Percentiles rank a stretch among this genome's conserved stretches.
Evolutionary conservation across 2,113 vertebrate species (phyloP).

Genomic region (Raja brachyura): DNA sequence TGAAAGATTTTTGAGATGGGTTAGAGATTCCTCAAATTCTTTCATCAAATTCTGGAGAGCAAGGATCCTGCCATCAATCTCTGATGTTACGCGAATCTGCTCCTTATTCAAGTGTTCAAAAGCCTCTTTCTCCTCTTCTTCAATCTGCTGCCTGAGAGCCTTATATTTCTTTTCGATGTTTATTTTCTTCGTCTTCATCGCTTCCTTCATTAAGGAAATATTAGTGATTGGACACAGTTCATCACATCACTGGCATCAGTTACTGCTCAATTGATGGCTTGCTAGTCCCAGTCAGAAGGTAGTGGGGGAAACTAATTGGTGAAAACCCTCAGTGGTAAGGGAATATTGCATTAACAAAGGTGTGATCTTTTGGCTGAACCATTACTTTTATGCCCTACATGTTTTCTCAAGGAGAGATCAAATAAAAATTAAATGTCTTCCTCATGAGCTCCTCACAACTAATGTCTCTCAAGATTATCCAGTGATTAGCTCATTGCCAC

Average conservation of each 20-base stretch:
- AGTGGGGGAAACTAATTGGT: too few relatives aligned
- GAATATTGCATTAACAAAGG: not conserved
- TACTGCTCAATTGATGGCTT: not conserved
- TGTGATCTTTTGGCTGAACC: too few relatives aligned
- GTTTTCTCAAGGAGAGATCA: too few relatives aligned
- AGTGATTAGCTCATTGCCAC: too few relatives aligned
- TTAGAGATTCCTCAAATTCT: conserved; percentile 25
- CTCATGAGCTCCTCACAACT: too few relatives aligned
- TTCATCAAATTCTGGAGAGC: not conserved
- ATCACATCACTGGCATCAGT: not conserved
- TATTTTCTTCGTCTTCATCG: conserved; percentile 3
- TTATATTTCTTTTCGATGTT: not conserved
- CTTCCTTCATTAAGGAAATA: not conserved
- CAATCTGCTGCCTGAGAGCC: conserved; percentile 17
- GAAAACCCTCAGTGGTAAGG: not conserved
- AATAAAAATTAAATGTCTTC: too few relatives aligned
- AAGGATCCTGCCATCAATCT: conserved; percentile 10
- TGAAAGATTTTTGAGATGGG: not conserved
- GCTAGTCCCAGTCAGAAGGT: too few relatives aligned
- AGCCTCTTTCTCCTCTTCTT: conserved; percentile 3
- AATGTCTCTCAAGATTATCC: too few relatives aligned
- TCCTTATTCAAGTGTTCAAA: not conserved
- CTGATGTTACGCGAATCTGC: not conserved
- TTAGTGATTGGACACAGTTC: not conserved
- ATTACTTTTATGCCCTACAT: too few relatives aligned